Evolutionary conservation across 2,888 invertebrate species (phyloP).

Genomic region (Hololepta plana): DNA sequence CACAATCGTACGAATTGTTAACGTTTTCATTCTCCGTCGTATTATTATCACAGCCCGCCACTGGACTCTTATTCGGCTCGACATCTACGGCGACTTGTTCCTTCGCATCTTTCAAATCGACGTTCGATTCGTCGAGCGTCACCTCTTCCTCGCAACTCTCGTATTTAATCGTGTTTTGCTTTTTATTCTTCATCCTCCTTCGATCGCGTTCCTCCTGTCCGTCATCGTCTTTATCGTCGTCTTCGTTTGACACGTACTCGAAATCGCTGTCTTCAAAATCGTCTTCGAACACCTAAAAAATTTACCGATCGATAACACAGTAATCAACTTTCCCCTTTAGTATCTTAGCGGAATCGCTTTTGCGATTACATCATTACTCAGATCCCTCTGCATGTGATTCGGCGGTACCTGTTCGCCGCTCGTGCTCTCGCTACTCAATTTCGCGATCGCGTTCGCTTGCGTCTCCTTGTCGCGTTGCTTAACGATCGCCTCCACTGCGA

Average conservation of each 20-base stretch:
- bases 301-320: neutral
- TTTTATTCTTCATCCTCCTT: conserved; percentile 14
- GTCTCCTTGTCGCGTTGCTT: conserved; percentile 64
- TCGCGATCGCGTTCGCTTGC: conserved; percentile 69
- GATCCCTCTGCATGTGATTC: conserved; percentile 27
- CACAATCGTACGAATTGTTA: neutral
- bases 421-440: conserved; percentile 60
- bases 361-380: conserved; percentile 30
- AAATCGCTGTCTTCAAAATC: conserved; percentile 26
- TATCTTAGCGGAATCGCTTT: neutral
- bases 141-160: conserved; percentile 18
- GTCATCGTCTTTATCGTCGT: conserved; percentile 23
- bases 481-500: conserved; percentile 87
- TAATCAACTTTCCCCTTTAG: neutral
- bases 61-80: neutral
- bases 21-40: conserved; percentile 2
- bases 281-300: conserved; percentile 23
- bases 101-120: neutral
- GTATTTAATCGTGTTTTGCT: conserved; percentile 24
- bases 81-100: conserved; percentile 1
- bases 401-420: conserved; percentile 27
- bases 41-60: neutral
- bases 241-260: conserved; percentile 20
- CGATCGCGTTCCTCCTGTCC: conserved; percentile 12
- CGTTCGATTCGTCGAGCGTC: conserved; percentile 10